Evolutionary conservation across 2,797 vertebrate genomes (phyloP).

Genomic region (Phylloscopus collybita): DNA sequence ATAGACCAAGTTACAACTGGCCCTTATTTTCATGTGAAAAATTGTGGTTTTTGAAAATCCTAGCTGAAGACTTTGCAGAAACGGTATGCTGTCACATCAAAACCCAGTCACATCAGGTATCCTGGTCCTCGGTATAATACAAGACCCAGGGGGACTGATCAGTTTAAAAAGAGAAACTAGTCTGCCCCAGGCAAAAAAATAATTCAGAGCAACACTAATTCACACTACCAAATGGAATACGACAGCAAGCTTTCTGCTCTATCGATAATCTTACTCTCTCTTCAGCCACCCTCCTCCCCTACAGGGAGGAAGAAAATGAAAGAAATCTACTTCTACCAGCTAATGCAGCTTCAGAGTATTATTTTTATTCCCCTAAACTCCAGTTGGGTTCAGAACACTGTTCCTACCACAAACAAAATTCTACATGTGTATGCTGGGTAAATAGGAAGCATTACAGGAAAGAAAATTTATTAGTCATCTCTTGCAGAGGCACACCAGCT

Average conservation of each 20-base stretch:
- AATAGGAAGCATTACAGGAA: background rate
- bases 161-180: slow-evolving; percentile 60
- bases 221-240: slow-evolving; percentile 24
- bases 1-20: slow-evolving; percentile 2
- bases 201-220: slow-evolving; percentile 54
- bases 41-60: slow-evolving; percentile 22
- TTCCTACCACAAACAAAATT: background rate
- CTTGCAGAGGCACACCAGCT: background rate
- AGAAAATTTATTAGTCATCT: background rate
- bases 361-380: slow-evolving; percentile 4
- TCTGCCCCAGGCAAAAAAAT: slow-evolving; percentile 19
- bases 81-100: slow-evolving; percentile 26
- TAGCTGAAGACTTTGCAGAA: slow-evolving; percentile 45
- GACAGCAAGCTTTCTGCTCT: background rate
- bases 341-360: background rate
- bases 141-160: slow-evolving; percentile 26
- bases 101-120: slow-evolving; percentile 43
- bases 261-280: background rate
- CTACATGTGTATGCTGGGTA: background rate
- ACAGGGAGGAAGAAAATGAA: background rate
- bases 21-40: slow-evolving; percentile 14
- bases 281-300: background rate
- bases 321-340: background rate
- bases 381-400: background rate
- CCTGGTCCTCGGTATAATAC: slow-evolving; percentile 18